These are phyloP conservation scores for Rotaria socialis DNA, from an alignment of 2,888 invertebrate genomes.

Conservation along the genomic window DNA sequence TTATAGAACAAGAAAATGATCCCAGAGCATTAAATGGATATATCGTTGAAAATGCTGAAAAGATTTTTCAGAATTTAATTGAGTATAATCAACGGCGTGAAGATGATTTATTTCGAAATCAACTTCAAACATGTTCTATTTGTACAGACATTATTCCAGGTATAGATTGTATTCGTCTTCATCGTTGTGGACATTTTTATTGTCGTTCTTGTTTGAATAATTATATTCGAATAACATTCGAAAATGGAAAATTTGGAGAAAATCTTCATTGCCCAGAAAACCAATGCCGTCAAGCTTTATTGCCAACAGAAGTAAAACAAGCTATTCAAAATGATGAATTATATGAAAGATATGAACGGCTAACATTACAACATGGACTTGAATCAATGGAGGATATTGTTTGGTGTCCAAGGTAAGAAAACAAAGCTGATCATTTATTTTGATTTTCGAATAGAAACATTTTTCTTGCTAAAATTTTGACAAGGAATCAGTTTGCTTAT, in stretches of 20 bases:
- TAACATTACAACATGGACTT: neutral
- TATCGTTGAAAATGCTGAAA: neutral
- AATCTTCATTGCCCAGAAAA: neutral
- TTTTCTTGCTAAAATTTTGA: too few species aligned
- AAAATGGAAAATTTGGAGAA: neutral
- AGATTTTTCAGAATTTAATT: neutral
- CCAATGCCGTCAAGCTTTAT: neutral
- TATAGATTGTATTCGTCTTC: conserved; percentile 1
- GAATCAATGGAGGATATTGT: neutral
- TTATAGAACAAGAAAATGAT: conserved; percentile 1
- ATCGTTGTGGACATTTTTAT: conserved; percentile 24
- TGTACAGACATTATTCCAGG: conserved; percentile 10
- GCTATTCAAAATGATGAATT: neutral
- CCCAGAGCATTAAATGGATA: conserved; percentile 13
- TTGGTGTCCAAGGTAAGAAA: conserved; percentile 25
- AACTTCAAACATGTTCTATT: conserved; percentile 29
- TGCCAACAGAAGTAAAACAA: neutral
- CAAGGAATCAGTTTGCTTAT: too few species aligned
- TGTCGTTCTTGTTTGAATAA: conserved; percentile 12
- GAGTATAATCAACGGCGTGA: neutral
- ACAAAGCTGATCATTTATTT: too few species aligned
- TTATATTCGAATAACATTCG: neutral
- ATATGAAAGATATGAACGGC: neutral
- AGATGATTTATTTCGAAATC: neutral
- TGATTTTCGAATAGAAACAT: too few species aligned